A percentile compares a stretch with the other conserved stretches of the same genome.
These are phyloP conservation scores for Hypotaenidia okinawae DNA, from an alignment of 2,797 vertebrate genomes.

Conservation along the genomic window DNA sequence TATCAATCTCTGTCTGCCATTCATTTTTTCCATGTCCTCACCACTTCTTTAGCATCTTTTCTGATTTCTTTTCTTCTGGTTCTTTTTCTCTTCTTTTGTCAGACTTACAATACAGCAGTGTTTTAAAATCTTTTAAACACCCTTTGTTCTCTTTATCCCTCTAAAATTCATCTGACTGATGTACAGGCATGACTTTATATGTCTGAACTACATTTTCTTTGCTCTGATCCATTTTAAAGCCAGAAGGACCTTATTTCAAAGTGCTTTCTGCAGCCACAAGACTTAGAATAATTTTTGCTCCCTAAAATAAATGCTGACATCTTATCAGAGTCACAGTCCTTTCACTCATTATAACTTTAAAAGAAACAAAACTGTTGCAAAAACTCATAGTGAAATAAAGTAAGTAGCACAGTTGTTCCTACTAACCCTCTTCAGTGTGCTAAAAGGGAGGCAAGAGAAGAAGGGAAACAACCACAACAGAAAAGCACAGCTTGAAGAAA, in stretches of 20 bases:
- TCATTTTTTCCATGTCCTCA: neutral
- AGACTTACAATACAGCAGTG: neutral
- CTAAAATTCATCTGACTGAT: neutral
- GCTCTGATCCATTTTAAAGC: neutral
- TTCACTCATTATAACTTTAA: neutral
- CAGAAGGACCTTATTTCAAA: neutral
- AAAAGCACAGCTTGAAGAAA: neutral
- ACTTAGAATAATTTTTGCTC: neutral
- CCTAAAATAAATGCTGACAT: neutral
- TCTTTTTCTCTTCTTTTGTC: neutral
- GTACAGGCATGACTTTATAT: neutral
- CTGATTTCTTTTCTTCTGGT: neutral
- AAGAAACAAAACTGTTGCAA: neutral
- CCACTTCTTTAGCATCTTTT: neutral
- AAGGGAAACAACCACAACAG: neutral
- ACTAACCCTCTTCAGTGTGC: neutral
- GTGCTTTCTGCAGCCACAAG: neutral
- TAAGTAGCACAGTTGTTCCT: accelerated
- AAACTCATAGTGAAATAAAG: neutral
- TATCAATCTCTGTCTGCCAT: neutral
- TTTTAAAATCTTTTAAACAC: neutral
- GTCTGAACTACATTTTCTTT: neutral
- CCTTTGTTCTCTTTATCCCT: neutral
- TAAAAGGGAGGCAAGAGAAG: neutral
- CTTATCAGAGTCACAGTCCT: neutral